A percentile compares a stretch with the other conserved stretches of the same genome.
These are phyloP conservation scores for Pelobates fuscus DNA, from an alignment of 2,113 vertebrate genomes.

Conservation along the genomic window DNA sequence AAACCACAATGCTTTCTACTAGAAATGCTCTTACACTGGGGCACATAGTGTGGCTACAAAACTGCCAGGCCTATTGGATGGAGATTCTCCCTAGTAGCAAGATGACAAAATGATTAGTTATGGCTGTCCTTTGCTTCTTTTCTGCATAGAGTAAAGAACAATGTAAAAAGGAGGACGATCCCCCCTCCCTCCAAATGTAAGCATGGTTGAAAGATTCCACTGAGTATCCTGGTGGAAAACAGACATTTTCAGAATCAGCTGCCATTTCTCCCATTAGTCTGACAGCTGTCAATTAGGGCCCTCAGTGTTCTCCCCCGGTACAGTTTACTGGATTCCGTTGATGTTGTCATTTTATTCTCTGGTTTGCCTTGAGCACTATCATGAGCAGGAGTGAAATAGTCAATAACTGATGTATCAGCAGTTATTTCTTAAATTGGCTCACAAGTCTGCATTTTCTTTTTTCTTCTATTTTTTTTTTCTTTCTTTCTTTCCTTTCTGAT, in stretches of 20 bases:
- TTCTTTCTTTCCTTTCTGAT: slow-evolving; percentile 54
- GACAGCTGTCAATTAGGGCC: slow-evolving; percentile 97
- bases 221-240: slow-evolving; percentile 77
- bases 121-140: slow-evolving; percentile 73
- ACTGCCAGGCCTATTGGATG: slow-evolving; percentile 67
- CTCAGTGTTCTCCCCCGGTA: slow-evolving; percentile 89
- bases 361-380: slow-evolving; percentile 93
- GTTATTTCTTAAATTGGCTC: slow-evolving; percentile 96
- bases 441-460: slow-evolving; percentile 82
- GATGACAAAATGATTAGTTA: slow-evolving; percentile 84
- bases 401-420: slow-evolving; percentile 98
- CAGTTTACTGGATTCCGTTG: slow-evolving; percentile 93
- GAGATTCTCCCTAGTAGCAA: slow-evolving; percentile 78
- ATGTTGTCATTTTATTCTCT: slow-evolving; percentile 95
- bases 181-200: slow-evolving; percentile 40
- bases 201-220: slow-evolving; percentile 60
- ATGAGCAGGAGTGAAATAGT: slow-evolving; percentile 87
- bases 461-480: slow-evolving; percentile 69
- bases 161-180: slow-evolving; percentile 55
- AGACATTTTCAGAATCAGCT: slow-evolving; percentile 88
- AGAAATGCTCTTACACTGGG: slow-evolving; percentile 60
- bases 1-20: slow-evolving; percentile 55
- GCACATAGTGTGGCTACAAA: slow-evolving; percentile 62
- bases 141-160: slow-evolving; percentile 65
- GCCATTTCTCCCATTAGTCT: slow-evolving; percentile 90